These are phyloP conservation scores for Lophotriccus pileatus DNA, from an alignment of 2,797 vertebrate genomes.

Conservation along the genomic window DNA sequence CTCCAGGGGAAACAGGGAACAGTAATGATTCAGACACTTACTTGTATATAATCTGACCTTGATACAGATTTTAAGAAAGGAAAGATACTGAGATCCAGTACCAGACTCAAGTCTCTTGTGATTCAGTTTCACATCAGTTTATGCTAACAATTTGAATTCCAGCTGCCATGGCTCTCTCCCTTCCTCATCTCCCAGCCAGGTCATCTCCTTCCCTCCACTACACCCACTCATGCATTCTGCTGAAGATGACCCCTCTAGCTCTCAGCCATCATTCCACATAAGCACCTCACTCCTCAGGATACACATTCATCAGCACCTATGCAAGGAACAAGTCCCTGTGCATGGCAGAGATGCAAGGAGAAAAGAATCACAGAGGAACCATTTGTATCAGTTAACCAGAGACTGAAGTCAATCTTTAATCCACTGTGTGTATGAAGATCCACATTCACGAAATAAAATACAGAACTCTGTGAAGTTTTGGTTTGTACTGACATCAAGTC, in stretches of 20 bases:
- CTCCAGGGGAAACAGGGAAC: neutral
- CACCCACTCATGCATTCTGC: neutral
- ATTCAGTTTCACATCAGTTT: neutral
- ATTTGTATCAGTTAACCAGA: neutral
- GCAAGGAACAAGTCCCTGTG: neutral
- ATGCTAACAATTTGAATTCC: neutral
- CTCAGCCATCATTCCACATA: neutral
- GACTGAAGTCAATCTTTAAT: neutral
- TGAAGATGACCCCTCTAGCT: neutral
- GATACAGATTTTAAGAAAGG: neutral
- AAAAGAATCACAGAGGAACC: neutral
- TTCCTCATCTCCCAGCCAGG: neutral
- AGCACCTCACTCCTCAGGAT: neutral
- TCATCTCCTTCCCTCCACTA: neutral
- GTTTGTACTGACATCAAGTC: neutral
- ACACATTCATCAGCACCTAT: neutral
- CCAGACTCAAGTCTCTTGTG: neutral
- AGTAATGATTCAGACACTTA: neutral
- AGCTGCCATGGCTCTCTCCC: neutral
- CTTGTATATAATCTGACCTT: neutral
- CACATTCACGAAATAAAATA: neutral
- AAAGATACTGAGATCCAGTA: neutral
- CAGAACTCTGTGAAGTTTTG: neutral
- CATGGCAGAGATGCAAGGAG: neutral
- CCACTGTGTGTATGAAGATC: neutral